A percentile compares a stretch with the other conserved stretches of the same genome.
These are phyloP conservation scores for Orthonevra nobilis DNA, from an alignment of 2,888 invertebrate species.

Conservation along the genomic window DNA sequence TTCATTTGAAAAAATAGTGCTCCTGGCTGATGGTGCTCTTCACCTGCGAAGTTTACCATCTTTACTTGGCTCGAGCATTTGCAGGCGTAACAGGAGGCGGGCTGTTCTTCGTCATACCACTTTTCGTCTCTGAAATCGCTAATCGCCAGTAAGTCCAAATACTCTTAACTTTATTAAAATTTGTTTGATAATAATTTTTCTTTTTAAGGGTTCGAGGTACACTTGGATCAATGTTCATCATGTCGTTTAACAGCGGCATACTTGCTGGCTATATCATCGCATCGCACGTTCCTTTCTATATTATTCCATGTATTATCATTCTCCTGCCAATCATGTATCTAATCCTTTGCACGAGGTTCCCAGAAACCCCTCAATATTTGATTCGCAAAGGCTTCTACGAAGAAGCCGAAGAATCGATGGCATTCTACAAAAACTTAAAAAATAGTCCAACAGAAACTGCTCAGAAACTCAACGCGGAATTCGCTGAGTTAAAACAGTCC, in stretches of 20 bases:
- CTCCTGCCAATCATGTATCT: conserved; percentile 75
- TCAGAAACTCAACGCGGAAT: conserved; percentile 70
- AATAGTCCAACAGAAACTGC: conserved; percentile 71
- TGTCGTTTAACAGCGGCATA: conserved; percentile 76
- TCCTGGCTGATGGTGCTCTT: conserved; percentile 77
- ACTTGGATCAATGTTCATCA: conserved; percentile 75
- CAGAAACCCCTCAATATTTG: conserved; percentile 77
- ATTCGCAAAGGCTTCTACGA: conserved; percentile 70
- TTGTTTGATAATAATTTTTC: too few species aligned
- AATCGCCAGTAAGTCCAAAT: conserved; percentile 75
- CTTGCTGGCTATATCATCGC: conserved; percentile 76
- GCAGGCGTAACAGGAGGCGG: conserved; percentile 78
- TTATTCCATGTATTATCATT: conserved; percentile 75
- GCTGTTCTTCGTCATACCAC: conserved; percentile 75
- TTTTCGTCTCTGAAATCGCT: conserved; percentile 78
- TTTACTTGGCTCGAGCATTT: conserved; percentile 76
- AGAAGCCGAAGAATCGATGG: conserved; percentile 75
- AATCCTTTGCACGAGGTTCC: conserved; percentile 72
- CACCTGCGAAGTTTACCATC: conserved; percentile 74
- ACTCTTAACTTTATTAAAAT: too few species aligned
- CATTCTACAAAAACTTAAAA: conserved; percentile 75
- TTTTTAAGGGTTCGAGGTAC: conserved; percentile 76
- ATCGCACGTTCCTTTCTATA: conserved; percentile 74
- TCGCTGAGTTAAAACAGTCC: conserved; percentile 73
- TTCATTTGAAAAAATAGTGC: conserved; percentile 71